Base-by-base conservation (phyloP, 2,888 invertebrate species). In the Epiblema foenella region DNA sequence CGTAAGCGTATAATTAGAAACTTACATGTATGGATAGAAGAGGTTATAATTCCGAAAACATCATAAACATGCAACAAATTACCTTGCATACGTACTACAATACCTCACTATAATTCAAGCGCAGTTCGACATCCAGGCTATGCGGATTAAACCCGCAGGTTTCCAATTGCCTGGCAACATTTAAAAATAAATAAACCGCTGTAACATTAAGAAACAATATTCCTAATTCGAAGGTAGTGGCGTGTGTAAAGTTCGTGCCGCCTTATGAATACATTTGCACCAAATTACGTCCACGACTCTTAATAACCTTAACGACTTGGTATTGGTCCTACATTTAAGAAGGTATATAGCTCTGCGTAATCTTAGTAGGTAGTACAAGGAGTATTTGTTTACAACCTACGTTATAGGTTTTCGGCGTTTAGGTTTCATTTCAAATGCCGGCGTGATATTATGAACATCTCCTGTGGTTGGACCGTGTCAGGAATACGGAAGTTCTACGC, bases 261-360 rank as follows among this genome's bases (percentile, higher is more conserved):
- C 76, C 75, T 77, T 78, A 77, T 79, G 81, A 81, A 84, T 82
- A 82, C 77, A 83, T 84, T 84, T 82, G 77, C 81, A 70, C 73
- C 65, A 78, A 76, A 75, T 76, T 74, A 75, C 72, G 67, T 76
- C 72, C 73, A 70, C 76, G 78, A 79, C 77, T 79, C 80, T 80
- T 83, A 79, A 81, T 77, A 81, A 79, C 79, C 79, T 78, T 80
- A 81, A 84, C 80, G 77, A 79, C 75, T 74, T 68, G 39, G 37
- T 37, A 54, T 29, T 46, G 46, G 46, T 18, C n/a, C n/a, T n/a
- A 49, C 49, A 9, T 29, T 2, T 8, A 46, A 7, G 11, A 17
- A 39, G 10, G 39, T 39, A 11, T 39, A 11, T 64, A 54, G n/a
- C 18, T 29, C 18, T 0, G 17, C 9, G 15, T 17, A 56, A 29